Evolutionary conservation across 2,888 invertebrate genomes (phyloP).

Genomic region (Drosophila kambysellisi): DNA sequence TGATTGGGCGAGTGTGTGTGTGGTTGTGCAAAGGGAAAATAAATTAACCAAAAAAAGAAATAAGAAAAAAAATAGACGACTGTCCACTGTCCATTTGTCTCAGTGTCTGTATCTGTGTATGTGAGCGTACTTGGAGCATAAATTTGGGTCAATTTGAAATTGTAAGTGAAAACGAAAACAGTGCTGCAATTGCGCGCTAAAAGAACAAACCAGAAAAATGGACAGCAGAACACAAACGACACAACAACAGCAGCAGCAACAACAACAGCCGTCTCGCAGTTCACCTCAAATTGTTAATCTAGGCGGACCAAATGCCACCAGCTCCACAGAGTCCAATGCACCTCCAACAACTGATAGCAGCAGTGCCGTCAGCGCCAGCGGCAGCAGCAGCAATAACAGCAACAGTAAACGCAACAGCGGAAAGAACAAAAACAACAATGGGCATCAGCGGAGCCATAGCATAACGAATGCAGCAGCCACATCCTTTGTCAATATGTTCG

Average conservation of each 20-base stretch:
- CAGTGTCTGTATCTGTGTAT: conserved; percentile 34
- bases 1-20: conserved; percentile 27
- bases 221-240: conserved; percentile 53
- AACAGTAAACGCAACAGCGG: conserved; percentile 36
- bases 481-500: conserved; percentile 82
- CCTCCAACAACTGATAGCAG: conserved; percentile 21
- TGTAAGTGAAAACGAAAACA: conserved; percentile 48
- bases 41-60: conserved; percentile 49
- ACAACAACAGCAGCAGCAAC: conserved; percentile 45
- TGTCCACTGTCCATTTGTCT: conserved; percentile 33
- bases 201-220: conserved; percentile 39
- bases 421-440: conserved; percentile 57
- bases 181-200: conserved; percentile 37
- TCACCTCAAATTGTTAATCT: conserved; percentile 60
- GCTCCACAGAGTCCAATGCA: conserved; percentile 34
- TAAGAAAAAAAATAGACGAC: conserved; percentile 24
- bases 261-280: conserved; percentile 58
- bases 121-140: conserved; percentile 60
- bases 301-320: conserved; percentile 66
- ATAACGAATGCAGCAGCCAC: conserved; percentile 76
- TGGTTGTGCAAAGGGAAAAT: conserved; percentile 39
- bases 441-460: conserved; percentile 76
- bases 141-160: conserved; percentile 69
- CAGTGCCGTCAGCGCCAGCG: background rate
- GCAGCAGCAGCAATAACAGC: conserved; percentile 9